These are phyloP conservation scores for Cygnus olor DNA, from an alignment of 2,797 vertebrate species.

Conservation along the genomic window DNA sequence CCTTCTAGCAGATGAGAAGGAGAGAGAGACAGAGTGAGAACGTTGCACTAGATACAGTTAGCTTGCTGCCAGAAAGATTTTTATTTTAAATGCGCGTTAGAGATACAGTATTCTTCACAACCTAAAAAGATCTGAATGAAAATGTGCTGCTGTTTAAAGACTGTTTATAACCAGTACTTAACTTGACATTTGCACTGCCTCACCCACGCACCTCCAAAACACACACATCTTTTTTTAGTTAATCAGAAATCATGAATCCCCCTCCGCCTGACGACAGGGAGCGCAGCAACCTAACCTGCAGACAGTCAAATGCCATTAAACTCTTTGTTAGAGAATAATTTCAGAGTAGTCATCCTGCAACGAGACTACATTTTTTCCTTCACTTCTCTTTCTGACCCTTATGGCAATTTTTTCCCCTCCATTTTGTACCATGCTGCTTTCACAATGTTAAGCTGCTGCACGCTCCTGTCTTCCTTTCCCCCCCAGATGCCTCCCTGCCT, in stretches of 20 bases:
- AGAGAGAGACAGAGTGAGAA: conserved; percentile 60
- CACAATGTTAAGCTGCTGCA: not conserved
- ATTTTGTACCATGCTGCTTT: not conserved
- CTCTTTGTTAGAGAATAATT: not conserved
- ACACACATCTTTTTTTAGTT: conserved; percentile 61
- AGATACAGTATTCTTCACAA: conserved; percentile 71
- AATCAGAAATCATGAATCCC: not conserved
- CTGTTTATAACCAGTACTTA: conserved; percentile 48
- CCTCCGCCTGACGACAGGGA: conserved; percentile 15
- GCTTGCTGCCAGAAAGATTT: conserved; percentile 65
- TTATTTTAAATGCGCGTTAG: conserved; percentile 76
- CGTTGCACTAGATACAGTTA: conserved; percentile 51
- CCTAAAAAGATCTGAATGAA: conserved; percentile 75
- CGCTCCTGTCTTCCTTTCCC: not conserved
- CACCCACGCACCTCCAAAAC: conserved; percentile 26
- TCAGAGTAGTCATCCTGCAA: not conserved
- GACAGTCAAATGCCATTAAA: conserved; percentile 43
- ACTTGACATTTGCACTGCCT: conserved; percentile 54
- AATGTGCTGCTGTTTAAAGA: conserved; percentile 59
- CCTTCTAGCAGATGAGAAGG: conserved; percentile 66
- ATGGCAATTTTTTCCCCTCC: not conserved
- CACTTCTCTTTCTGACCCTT: not conserved
- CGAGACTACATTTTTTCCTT: not conserved
- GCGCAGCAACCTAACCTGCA: conserved; percentile 42
- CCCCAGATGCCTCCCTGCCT: not conserved